Evolutionary conservation across 2,888 invertebrate genomes (phyloP).

Genomic region (Barypeithes pellucidus): DNA sequence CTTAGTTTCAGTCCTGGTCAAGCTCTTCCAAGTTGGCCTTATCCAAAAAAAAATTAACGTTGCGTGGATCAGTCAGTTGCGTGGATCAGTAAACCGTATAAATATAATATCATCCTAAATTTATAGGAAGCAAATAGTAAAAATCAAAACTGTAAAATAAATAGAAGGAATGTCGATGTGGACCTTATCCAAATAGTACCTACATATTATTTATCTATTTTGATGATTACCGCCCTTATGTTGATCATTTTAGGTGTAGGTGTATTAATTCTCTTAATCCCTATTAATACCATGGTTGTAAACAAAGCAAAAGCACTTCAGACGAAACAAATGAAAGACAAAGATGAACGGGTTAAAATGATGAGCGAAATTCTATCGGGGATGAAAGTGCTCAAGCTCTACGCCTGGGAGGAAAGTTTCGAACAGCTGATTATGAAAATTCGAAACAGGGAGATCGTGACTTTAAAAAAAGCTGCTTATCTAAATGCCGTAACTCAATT

Average conservation of each 20-base stretch:
- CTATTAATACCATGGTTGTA: conserved; percentile 71
- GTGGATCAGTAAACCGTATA: no score
- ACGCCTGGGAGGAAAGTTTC: conserved; percentile 78
- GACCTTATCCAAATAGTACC: no score
- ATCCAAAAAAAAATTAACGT: no score
- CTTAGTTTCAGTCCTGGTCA: no score
- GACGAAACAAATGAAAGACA: conserved; percentile 72
- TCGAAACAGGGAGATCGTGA: conserved; percentile 73
- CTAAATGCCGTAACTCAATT: conserved; percentile 73
- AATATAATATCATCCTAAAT: no score
- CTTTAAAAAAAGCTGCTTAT: conserved; percentile 74
- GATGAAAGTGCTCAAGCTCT: conserved; percentile 76
- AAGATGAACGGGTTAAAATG: conserved; percentile 74
- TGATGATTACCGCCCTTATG: no score
- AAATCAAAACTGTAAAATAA: no score
- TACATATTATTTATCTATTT: no score
- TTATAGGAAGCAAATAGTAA: no score
- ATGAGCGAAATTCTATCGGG: conserved; percentile 75
- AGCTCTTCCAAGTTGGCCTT: no score
- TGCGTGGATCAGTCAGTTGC: no score
- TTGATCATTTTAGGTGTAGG: conserved; percentile 72
- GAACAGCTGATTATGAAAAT: conserved; percentile 74
- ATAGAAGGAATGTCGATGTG: no score
- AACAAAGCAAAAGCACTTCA: conserved; percentile 69
- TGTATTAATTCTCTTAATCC: conserved; percentile 73